These are phyloP conservation scores for Gadopsis bispinosus DNA, from an alignment of 2,797 vertebrate species.

Conservation along the genomic window DNA sequence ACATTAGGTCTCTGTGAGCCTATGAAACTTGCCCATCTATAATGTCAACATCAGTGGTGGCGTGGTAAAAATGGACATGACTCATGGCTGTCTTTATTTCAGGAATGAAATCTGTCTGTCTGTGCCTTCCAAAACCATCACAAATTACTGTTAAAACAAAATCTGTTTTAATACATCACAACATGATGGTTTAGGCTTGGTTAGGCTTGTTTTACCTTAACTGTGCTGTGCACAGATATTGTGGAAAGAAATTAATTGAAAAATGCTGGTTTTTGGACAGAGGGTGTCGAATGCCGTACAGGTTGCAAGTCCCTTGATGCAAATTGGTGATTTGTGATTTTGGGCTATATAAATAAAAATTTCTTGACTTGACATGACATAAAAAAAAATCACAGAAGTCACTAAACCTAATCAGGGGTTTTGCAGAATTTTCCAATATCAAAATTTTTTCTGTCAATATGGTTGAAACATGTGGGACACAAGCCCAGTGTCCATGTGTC, in stretches of 20 bases:
- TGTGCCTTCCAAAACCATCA: not conserved
- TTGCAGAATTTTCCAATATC: not conserved
- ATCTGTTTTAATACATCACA: not conserved
- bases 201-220: not conserved
- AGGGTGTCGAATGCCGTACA: no score
- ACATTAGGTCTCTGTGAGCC: constrained; percentile 12
- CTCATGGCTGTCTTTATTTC: not conserved
- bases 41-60: not conserved
- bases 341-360: not conserved
- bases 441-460: not conserved
- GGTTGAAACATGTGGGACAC: not conserved
- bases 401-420: not conserved
- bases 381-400: not conserved
- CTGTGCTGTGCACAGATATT: no score
- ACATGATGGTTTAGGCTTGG: not conserved
- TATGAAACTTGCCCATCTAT: not conserved
- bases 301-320: no score
- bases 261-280: no score
- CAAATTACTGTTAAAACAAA: not conserved
- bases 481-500: not conserved
- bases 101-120: not conserved
- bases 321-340: no score
- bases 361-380: not conserved
- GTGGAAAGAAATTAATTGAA: no score
- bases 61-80: not conserved